Evolutionary conservation across 2,797 vertebrate species (phyloP).

Genomic region (Sebastes jordani): DNA sequence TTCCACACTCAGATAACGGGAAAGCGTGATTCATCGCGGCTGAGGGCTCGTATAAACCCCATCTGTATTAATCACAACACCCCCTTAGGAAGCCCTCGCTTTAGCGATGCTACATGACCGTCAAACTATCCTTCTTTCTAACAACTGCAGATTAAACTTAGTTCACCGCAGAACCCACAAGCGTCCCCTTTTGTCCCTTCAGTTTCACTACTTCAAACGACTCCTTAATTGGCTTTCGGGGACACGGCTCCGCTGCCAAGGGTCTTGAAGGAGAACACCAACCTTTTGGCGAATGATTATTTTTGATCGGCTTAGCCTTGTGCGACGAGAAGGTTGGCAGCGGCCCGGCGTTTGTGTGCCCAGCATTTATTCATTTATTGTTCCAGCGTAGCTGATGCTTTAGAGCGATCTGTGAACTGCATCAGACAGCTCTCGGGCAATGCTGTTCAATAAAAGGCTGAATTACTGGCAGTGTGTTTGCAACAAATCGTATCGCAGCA

Average conservation of each 20-base stretch:
- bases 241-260: slow-evolving; percentile 24
- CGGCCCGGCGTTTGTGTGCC: not conserved
- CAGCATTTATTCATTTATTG: slow-evolving; percentile 29
- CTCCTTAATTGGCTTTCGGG: slow-evolving; percentile 28
- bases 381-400: slow-evolving; percentile 22
- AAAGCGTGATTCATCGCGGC: not conserved
- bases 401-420: slow-evolving; percentile 19
- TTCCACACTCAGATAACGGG: not conserved
- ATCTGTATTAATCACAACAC: not conserved
- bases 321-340: slow-evolving; percentile 31
- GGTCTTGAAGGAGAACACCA: slow-evolving; percentile 26
- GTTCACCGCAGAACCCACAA: not conserved
- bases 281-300: slow-evolving; percentile 44
- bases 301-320: slow-evolving; percentile 32
- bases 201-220: slow-evolving; percentile 9
- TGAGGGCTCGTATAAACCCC: not conserved
- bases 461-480: slow-evolving; percentile 4
- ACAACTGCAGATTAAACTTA: not conserved
- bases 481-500: slow-evolving; percentile 4
- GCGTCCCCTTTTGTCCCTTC: not conserved
- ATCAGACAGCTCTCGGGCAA: not conserved
- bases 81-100: not conserved
- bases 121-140: not conserved
- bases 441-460: slow-evolving; percentile 8
- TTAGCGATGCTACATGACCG: not conserved